phyloP scores from a whole-genome alignment of 2,797 vertebrate genomes.

The Chiloscyllium punctatum region DNA sequence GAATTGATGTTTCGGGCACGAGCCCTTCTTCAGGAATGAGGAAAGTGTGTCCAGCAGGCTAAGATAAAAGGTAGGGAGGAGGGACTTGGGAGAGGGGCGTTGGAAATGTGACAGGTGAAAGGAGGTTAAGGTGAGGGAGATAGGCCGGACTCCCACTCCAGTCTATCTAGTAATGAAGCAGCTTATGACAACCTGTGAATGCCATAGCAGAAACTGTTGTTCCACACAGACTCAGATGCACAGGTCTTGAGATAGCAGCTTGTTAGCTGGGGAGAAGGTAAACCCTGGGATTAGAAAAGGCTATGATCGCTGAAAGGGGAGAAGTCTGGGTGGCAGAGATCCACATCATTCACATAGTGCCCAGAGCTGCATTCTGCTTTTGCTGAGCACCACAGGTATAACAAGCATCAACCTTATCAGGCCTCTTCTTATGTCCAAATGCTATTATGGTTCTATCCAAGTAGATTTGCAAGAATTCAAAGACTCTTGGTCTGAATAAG shows the following conservation, averaged over 20 bases:
- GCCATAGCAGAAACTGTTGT: background rate
- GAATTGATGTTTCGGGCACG: too few species aligned
- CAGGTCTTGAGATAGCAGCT: background rate
- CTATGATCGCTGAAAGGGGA: background rate
- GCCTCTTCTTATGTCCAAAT: background rate
- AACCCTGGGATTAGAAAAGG: background rate
- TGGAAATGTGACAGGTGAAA: too few species aligned
- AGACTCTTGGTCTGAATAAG: background rate
- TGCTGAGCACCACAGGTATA: background rate
- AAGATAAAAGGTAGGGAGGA: too few species aligned
- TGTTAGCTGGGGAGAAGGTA: background rate
- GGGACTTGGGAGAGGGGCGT: too few species aligned
- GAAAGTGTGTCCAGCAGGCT: too few species aligned
- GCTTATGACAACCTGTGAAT: background rate
- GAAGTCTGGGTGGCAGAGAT: background rate
- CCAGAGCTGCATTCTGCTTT: background rate
- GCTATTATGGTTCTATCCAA: background rate
- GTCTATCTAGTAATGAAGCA: too few species aligned
- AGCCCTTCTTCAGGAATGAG: too few species aligned
- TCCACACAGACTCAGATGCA: background rate
- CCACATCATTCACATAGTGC: background rate
- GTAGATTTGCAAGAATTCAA: background rate
- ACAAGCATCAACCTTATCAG: background rate
- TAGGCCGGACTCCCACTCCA: too few species aligned
- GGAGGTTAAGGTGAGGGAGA: too few species aligned